phyloP scores from a whole-genome alignment of 2,113 vertebrate species.

The Gymnogyps californianus region DNA sequence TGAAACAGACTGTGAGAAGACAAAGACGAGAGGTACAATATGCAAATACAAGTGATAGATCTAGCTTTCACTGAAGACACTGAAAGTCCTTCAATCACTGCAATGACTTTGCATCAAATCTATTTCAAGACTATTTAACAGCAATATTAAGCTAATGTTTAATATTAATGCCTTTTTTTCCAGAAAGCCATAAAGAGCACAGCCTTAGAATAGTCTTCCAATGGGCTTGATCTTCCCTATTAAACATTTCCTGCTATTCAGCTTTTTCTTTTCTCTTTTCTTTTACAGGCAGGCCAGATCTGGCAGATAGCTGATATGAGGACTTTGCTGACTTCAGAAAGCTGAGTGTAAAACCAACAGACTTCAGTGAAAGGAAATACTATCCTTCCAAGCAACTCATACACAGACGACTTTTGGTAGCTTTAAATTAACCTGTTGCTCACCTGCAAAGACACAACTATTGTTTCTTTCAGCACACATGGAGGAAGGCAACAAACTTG shows the following conservation, averaged over 20 bases:
- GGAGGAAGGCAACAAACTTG: constrained; percentile 78
- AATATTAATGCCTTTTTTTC: neutral
- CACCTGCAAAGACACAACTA: constrained; percentile 55
- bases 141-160: constrained; percentile 4
- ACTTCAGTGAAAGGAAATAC: neutral
- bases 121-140: constrained; percentile 9
- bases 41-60: neutral
- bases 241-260: constrained; percentile 23
- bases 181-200: neutral
- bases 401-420: neutral
- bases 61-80: neutral
- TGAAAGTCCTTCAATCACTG: neutral
- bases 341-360: neutral
- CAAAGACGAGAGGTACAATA: neutral
- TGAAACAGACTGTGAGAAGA: neutral
- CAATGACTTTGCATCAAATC: neutral
- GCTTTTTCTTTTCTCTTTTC: constrained; percentile 26
- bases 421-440: constrained; percentile 68
- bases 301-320: constrained; percentile 34
- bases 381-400: neutral
- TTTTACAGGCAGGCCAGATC: constrained; percentile 49
- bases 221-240: neutral
- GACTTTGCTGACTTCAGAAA: constrained; percentile 15
- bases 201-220: neutral
- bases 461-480: constrained; percentile 54